Percentiles rank a stretch among this genome's conserved stretches.
These are phyloP conservation scores for Willowsia nigromaculata DNA, from an alignment of 2,888 invertebrate species.

Conservation along the genomic window DNA sequence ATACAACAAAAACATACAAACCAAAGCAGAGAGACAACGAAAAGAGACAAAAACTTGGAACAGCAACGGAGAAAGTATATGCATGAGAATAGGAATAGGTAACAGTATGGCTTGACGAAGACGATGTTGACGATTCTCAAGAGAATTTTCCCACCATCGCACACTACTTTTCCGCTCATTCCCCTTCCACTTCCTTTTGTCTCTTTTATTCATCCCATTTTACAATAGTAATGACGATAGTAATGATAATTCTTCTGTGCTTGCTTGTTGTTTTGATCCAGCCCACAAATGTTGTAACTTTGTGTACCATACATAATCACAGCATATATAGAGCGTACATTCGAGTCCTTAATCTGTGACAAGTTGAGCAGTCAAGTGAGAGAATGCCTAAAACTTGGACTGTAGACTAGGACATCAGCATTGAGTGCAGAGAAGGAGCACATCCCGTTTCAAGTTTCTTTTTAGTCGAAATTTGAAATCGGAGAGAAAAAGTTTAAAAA, in stretches of 20 bases:
- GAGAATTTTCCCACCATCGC: slow-evolving; percentile 34
- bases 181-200: neutral
- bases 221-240: neutral
- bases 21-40: neutral
- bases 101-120: neutral
- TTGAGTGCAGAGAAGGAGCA: neutral
- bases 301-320: neutral
- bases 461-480: too few species aligned
- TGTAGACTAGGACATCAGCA: too few species aligned
- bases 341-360: slow-evolving; percentile 25
- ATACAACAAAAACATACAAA: neutral
- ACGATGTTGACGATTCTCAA: slow-evolving; percentile 45
- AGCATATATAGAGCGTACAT: neutral
- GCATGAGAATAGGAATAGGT: neutral
- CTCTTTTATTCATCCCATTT: neutral
- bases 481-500: too few species aligned
- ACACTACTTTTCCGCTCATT: slow-evolving; percentile 17
- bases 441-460: too few species aligned
- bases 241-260: neutral
- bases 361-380: slow-evolving; percentile 30
- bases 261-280: neutral
- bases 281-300: neutral
- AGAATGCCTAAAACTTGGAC: neutral
- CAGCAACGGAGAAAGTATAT: too few species aligned
- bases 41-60: neutral